phyloP scores from a whole-genome alignment of 2,888 invertebrate species.

The Seira ritae region DNA sequence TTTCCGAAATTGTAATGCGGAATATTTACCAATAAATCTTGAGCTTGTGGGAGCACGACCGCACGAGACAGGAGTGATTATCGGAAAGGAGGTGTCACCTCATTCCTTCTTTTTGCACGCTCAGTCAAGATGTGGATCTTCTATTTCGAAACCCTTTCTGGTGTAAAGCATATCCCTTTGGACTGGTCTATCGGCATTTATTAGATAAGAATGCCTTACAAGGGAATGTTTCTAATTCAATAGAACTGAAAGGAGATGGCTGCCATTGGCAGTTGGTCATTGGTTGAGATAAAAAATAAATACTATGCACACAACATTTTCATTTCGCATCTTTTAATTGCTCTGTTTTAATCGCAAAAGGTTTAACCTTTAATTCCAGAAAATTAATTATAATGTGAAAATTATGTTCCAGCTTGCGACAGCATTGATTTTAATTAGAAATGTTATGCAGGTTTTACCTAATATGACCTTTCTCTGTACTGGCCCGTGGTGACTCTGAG shows the following conservation, averaged over 20 bases:
- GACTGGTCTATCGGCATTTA: neutral
- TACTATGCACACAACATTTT: no score
- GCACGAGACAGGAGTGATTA: neutral
- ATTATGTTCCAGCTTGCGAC: constrained; percentile 7
- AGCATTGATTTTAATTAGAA: neutral
- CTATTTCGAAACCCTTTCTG: neutral
- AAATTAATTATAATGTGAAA: constrained; percentile 18
- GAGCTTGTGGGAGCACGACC: no score
- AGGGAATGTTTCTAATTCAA: neutral
- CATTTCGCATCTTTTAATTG: no score
- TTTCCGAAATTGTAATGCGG: neutral
- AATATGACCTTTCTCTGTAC: neutral
- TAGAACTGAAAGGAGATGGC: neutral
- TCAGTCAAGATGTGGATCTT: neutral
- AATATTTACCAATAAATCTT: no score
- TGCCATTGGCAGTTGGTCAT: neutral
- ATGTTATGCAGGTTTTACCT: neutral
- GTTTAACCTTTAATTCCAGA: neutral
- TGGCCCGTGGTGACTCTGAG: neutral
- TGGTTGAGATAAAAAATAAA: neutral
- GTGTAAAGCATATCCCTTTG: neutral
- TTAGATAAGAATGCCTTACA: neutral
- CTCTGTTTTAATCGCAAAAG: neutral
- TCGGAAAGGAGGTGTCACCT: neutral
- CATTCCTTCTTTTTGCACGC: neutral